Evolutionary conservation across 92 coral and sea anemone species (phyloP).

Genomic region (Scolanthus callimorphus): DNA sequence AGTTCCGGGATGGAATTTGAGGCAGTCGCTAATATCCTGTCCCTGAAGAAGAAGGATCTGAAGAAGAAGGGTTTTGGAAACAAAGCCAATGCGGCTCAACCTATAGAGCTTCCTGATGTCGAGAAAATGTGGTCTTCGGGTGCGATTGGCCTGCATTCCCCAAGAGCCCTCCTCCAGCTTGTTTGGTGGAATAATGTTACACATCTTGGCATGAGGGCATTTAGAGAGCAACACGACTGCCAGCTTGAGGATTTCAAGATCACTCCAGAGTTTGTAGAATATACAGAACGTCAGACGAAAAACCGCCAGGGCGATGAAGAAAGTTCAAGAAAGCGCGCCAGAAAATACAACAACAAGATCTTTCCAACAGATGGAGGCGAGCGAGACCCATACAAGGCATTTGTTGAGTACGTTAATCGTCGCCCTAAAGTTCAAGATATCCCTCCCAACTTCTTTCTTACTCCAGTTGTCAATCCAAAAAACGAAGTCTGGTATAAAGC

Average conservation of each 20-base stretch:
- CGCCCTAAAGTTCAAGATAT: conserved; percentile 11
- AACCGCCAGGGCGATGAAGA: conserved; percentile 26
- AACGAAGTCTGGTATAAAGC: conserved; percentile 9
- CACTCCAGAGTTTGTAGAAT: background rate
- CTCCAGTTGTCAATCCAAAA: conserved; percentile 4
- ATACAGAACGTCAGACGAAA: conserved; percentile 3
- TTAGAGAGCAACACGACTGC: conserved; percentile 23
- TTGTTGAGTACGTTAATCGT: conserved; percentile 19
- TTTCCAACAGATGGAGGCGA: conserved; percentile 16
- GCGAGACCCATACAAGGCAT: conserved; percentile 29
- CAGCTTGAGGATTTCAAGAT: background rate
- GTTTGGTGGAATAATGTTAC: conserved; percentile 33
- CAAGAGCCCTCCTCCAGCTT: conserved; percentile 16
- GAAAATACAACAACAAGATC: conserved; percentile 35
- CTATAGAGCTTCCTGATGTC: conserved; percentile 6
- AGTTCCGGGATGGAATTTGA: background rate
- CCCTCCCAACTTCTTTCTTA: conserved; percentile 11
- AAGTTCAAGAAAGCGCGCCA: conserved; percentile 5
- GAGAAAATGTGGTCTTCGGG: conserved; percentile 6
- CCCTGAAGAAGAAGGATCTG: conserved; percentile 8
- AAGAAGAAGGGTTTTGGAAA: conserved; percentile 1
- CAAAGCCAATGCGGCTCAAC: conserved; percentile 9
- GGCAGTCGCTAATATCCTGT: conserved; percentile 5
- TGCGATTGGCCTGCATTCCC: conserved; percentile 1
- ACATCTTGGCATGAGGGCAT: conserved; percentile 13